Evolutionary conservation across 1,140 invertebrate species (phyloP), one percentile per base, ranked within the genome.

Genomic region (Drosophila pallidifrons): DNA sequence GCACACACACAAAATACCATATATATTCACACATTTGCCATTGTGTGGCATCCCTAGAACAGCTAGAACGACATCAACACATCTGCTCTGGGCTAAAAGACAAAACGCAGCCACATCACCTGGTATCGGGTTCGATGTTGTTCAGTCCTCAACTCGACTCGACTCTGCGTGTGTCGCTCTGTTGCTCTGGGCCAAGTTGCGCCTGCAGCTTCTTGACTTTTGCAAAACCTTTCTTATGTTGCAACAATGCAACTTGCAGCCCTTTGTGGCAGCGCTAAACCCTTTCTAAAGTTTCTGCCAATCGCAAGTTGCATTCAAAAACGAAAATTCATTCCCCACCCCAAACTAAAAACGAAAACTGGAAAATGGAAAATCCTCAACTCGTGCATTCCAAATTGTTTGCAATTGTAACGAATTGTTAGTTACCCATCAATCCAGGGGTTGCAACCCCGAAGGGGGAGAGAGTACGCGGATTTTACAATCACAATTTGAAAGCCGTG

Each of bases 191-290:
- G 35, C 30, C 52, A 43, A 78, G 79, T 87, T 82, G 65, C 68
- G 75, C 54, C 71, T 49, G 76, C 75, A 82, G 83, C 83, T 89
- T 88, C 85, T 89, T 88, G 85, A 89, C 85, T 89, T 88, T 52
- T 49, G 38, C 20, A 46, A 32, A 32, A 4, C 20, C 49, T 43
- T 71, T 47, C 61, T 13, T 38, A 6, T 7, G 25, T 47, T 28
- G 15, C 51, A 86, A 81, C 76, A 87, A 87, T 75, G 76, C 75
- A 81, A 25, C 57, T 5, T 43, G 55, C 32, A n/a, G 13, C 64
- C 45, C 32, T 59, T 59, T 51, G 13, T 54, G 13, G 16, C 11
- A 25, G 10, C 15, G 3, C 16, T 35, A 52, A 89, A 64, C 83
- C 73, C 82, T 63, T 78, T 75, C 35, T 13, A 63, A 63, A 49